These are phyloP conservation scores for Arnoldichthys spilopterus DNA, from an alignment of 2,797 vertebrate genomes.

Conservation along the genomic window DNA sequence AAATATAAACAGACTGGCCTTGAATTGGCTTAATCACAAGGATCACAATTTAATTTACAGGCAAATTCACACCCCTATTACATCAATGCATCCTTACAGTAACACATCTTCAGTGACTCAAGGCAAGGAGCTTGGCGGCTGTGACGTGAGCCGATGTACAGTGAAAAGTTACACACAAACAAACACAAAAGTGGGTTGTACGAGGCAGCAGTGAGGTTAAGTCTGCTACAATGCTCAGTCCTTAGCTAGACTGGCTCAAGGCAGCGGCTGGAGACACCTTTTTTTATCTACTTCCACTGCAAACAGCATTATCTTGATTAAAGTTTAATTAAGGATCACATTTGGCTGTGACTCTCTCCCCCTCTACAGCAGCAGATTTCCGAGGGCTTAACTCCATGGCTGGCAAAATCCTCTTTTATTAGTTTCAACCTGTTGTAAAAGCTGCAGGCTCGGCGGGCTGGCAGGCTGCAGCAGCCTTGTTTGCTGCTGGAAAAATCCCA, in stretches of 20 bases:
- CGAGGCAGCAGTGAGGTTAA: conserved; percentile 67
- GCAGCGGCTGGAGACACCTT: conserved; percentile 74
- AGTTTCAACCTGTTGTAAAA: conserved; percentile 99
- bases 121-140: not conserved
- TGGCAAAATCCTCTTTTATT: conserved; percentile 99
- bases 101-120: not conserved
- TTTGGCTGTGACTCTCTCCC: conserved; percentile 99
- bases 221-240: conserved; percentile 75
- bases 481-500: conserved; percentile 98
- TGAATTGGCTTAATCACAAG: not conserved
- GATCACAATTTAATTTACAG: not conserved
- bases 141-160: conserved; percentile 5
- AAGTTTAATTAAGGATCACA: conserved; percentile 99
- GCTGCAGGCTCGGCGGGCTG: conserved; percentile 95
- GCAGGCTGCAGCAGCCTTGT: conserved; percentile 96
- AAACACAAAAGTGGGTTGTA: conserved; percentile 36
- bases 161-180: conserved; percentile 34
- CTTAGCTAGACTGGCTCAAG: conserved; percentile 72
- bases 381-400: conserved; percentile 99
- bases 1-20: not conserved
- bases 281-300: conserved; percentile 82
- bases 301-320: conserved; percentile 98
- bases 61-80: not conserved
- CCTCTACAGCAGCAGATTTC: conserved; percentile 99
- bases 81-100: not conserved